Evolutionary conservation across 2,888 invertebrate species (phyloP).

Genomic region (Acleris laterana): DNA sequence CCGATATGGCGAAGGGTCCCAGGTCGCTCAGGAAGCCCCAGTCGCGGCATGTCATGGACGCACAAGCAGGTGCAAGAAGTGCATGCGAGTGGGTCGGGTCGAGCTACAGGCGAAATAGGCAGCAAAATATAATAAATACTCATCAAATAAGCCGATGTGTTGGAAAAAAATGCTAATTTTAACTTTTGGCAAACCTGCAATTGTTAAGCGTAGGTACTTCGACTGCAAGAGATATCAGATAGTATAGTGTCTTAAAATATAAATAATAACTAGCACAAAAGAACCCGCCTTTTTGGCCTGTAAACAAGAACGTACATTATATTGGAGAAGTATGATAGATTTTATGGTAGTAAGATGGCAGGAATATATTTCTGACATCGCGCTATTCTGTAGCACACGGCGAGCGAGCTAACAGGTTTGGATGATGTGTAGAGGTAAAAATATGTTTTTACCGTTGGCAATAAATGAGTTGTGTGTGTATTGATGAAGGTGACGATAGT

Average conservation of each 20-base stretch:
- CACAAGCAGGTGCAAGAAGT: not conserved
- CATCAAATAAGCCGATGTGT: conserved; percentile 62
- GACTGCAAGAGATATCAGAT: conserved; percentile 38
- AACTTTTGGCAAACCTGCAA: conserved; percentile 84
- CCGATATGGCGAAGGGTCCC: too few relatives aligned
- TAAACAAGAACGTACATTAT: conserved; percentile 48
- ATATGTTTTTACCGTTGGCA: conserved; percentile 16
- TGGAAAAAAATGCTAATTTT: conserved; percentile 84
- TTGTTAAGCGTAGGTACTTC: conserved; percentile 72
- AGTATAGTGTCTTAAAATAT: conserved; percentile 46
- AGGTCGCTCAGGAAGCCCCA: too few relatives aligned
- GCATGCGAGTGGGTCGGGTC: conserved; percentile 14
- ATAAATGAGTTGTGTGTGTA: not conserved
- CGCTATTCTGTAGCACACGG: not conserved
- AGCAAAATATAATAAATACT: conserved; percentile 59
- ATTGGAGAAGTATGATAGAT: conserved; percentile 8
- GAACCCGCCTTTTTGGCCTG: conserved; percentile 55
- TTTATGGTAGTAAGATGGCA: conserved; percentile 2
- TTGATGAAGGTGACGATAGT: conserved; percentile 32
- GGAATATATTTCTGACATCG: conserved; percentile 16
- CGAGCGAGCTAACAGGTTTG: not conserved
- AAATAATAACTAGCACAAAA: conserved; percentile 44
- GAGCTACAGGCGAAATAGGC: conserved; percentile 53
- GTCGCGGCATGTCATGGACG: too few relatives aligned
- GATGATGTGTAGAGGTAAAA: not conserved